Conservation (phyloP, 2,113 vertebrate genomes). For the Pachyramphus minor region DNA sequence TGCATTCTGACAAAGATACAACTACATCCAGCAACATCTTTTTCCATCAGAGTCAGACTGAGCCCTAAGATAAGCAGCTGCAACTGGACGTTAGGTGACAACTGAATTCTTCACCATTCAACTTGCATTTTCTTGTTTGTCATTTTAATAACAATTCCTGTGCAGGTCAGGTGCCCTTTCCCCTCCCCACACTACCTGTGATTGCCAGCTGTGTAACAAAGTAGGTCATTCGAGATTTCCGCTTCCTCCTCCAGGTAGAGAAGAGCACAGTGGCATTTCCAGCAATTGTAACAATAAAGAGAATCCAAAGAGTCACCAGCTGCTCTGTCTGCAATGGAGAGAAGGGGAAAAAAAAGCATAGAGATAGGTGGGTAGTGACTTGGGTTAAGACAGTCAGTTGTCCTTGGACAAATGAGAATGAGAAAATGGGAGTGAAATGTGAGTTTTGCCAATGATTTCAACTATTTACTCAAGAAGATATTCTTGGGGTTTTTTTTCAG, state of each 20-base stretch:
- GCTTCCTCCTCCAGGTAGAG: constrained; percentile 73
- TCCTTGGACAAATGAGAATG: background rate
- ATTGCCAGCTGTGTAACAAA: constrained; percentile 78
- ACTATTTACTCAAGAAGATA: background rate
- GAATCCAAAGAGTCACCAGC: constrained; percentile 76
- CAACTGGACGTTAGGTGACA: background rate
- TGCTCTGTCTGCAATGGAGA: constrained; percentile 72
- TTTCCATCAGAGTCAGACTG: background rate
- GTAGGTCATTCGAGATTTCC: constrained; percentile 78
- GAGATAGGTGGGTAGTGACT: fast-evolving
- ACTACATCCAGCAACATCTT: background rate
- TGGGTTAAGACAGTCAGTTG: background rate
- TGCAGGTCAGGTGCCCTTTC: background rate
- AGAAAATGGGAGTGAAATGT: background rate
- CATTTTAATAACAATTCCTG: background rate
- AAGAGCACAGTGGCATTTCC: constrained; percentile 73
- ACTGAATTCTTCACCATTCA: background rate
- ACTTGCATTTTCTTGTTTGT: background rate
- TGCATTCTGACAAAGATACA: background rate
- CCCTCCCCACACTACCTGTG: constrained; percentile 62
- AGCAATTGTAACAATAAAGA: constrained; percentile 72
- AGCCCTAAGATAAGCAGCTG: background rate
- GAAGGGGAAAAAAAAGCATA: background rate
- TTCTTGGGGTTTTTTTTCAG: background rate
- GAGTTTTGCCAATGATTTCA: background rate